phyloP scores from a whole-genome alignment of 2,888 invertebrate species.

The Blera fallax region DNA sequence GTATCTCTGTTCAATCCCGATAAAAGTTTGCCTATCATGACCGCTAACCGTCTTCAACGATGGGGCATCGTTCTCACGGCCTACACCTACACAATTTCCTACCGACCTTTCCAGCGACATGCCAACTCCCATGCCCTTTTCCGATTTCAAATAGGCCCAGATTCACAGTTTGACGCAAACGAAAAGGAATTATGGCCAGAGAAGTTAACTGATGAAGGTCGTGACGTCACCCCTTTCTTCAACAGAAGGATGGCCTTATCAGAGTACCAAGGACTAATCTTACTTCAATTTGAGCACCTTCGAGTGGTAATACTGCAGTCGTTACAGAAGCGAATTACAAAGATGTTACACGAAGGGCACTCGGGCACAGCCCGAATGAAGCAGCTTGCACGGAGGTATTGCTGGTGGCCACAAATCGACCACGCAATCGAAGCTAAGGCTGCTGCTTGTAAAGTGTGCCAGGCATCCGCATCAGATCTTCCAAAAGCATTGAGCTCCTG shows the following conservation, averaged over 20 bases:
- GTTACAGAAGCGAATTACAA: neutral
- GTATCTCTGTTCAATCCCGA: no score
- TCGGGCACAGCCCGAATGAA: slow-evolving; percentile 33
- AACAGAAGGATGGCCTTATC: slow-evolving; percentile 17
- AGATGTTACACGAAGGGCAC: slow-evolving; percentile 39
- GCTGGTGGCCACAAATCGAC: neutral
- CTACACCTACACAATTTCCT: no score
- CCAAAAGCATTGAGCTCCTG: neutral
- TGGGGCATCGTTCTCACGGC: no score
- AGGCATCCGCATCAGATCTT: neutral
- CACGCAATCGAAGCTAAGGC: slow-evolving; percentile 1
- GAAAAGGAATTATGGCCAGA: slow-evolving; percentile 49
- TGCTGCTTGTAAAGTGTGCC: neutral
- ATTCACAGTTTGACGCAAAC: slow-evolving; percentile 8
- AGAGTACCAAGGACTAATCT: slow-evolving; percentile 8
- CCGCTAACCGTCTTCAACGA: no score
- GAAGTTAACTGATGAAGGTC: slow-evolving; percentile 10
- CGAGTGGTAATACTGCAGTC: slow-evolving; percentile 14
- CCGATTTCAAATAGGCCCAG: no score
- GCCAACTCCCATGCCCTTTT: no score
- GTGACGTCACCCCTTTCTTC: slow-evolving; percentile 12
- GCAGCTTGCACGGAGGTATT: slow-evolving; percentile 4
- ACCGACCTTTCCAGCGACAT: no score
- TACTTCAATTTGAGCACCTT: slow-evolving; percentile 28
- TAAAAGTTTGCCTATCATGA: no score